Evolutionary conservation across 1,140 invertebrate species (phyloP).

Genomic region (Ceratina australensis): DNA sequence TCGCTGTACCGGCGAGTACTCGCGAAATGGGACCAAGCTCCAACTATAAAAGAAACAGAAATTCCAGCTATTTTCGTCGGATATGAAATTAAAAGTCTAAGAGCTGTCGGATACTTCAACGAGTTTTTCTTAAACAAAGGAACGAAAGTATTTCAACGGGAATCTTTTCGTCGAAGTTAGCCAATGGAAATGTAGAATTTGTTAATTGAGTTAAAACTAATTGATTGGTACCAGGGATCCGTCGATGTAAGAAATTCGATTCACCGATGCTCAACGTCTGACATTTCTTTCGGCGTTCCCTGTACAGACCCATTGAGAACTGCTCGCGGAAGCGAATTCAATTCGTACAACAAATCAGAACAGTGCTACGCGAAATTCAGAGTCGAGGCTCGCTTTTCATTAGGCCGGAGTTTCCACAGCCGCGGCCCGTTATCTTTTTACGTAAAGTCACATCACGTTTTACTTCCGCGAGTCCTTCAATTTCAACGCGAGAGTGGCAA

Average conservation of each 20-base stretch:
- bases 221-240: not conserved
- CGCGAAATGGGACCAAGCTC: not conserved
- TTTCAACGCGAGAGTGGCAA: not conserved
- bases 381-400: not conserved
- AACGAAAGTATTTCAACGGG: not conserved
- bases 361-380: not conserved
- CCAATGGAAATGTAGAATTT: not conserved
- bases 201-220: not conserved
- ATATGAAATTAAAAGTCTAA: constrained; percentile 1
- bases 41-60: not conserved
- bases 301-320: not conserved
- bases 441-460: constrained; percentile 9
- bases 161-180: not conserved
- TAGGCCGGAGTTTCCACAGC: not conserved
- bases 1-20: not conserved
- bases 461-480: not conserved
- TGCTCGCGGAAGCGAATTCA: not conserved
- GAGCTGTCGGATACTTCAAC: not conserved
- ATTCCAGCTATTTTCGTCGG: not conserved
- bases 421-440: constrained; percentile 7
- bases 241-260: no score
- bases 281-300: no score
- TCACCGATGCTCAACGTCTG: no score
- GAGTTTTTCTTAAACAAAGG: not conserved
- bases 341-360: not conserved